phyloP scores from a whole-genome alignment of 2,888 invertebrate species.

The Drosophila aldrichi region DNA sequence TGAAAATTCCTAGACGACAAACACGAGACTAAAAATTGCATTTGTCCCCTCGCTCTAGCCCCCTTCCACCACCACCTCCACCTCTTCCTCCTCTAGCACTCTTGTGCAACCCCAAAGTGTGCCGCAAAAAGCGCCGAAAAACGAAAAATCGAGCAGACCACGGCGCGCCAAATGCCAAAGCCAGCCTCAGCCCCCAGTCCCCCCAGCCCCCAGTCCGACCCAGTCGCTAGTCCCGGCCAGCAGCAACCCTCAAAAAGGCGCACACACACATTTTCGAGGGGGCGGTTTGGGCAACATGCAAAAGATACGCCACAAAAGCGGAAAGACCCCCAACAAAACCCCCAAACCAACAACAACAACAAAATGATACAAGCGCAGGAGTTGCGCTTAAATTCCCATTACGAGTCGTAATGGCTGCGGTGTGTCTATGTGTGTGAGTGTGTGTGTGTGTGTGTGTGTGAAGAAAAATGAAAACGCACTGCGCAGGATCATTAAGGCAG shows the following conservation, averaged over 20 bases:
- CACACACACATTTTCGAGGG: slow-evolving; percentile 15
- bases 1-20: slow-evolving; percentile 75
- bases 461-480: slow-evolving; percentile 78
- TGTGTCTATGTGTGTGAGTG: slow-evolving; percentile 41
- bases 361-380: slow-evolving; percentile 58
- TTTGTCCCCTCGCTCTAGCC: slow-evolving; percentile 34
- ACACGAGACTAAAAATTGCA: slow-evolving; percentile 77
- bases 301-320: slow-evolving; percentile 79
- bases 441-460: slow-evolving; percentile 20
- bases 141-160: slow-evolving; percentile 60
- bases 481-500: slow-evolving; percentile 82
- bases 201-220: slow-evolving; percentile 7
- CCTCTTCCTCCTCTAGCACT: background rate
- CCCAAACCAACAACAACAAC: slow-evolving; percentile 18
- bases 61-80: background rate
- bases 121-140: slow-evolving; percentile 56
- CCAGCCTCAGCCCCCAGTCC: slow-evolving; percentile 10
- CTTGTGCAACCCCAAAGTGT: slow-evolving; percentile 43
- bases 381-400: slow-evolving; percentile 82
- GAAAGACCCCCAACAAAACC: slow-evolving; percentile 55
- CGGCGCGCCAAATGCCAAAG: slow-evolving; percentile 55
- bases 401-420: slow-evolving; percentile 80
- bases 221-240: background rate
- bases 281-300: slow-evolving; percentile 61
- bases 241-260: slow-evolving; percentile 44